Percentiles rank a stretch among this genome's conserved stretches.
Conservation (phyloP, 2,113 vertebrate species). For the Paramormyrops kingsleyae region DNA sequence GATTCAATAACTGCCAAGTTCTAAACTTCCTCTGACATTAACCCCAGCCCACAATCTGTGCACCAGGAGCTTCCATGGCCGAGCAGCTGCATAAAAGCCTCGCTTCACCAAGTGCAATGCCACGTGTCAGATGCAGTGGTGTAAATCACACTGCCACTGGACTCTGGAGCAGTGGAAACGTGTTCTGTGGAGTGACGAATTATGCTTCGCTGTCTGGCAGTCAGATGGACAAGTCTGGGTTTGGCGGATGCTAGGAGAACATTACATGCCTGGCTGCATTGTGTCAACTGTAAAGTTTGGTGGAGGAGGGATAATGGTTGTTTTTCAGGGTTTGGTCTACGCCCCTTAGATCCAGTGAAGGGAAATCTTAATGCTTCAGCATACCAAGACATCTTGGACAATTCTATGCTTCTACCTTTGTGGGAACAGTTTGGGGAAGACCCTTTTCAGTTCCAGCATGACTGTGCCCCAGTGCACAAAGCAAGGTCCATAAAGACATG, state of each 20-base stretch:
- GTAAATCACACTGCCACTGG: too few species aligned
- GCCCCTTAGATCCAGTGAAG: too few species aligned
- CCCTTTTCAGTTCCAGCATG: background rate
- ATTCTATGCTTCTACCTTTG: too few species aligned
- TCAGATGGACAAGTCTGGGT: background rate
- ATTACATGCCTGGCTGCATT: background rate
- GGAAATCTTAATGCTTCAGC: background rate
- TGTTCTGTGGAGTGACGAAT: background rate
- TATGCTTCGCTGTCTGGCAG: background rate
- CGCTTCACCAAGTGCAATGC: too few species aligned
- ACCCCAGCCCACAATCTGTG: background rate
- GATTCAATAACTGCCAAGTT: background rate
- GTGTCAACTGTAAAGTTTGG: background rate
- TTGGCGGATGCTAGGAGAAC: background rate
- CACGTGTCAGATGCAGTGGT: too few species aligned
- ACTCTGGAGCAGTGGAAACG: too few species aligned
- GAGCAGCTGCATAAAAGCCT: too few species aligned
- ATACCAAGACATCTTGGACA: too few species aligned
- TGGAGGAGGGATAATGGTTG: too few species aligned
- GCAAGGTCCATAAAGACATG: background rate
- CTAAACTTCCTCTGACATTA: background rate
- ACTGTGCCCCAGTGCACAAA: background rate
- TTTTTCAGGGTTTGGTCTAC: too few species aligned
- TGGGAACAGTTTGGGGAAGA: too few species aligned
- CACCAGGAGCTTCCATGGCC: background rate